Evolutionary conservation across 2,797 vertebrate genomes (phyloP).

Genomic region (Scleropages formosus): DNA sequence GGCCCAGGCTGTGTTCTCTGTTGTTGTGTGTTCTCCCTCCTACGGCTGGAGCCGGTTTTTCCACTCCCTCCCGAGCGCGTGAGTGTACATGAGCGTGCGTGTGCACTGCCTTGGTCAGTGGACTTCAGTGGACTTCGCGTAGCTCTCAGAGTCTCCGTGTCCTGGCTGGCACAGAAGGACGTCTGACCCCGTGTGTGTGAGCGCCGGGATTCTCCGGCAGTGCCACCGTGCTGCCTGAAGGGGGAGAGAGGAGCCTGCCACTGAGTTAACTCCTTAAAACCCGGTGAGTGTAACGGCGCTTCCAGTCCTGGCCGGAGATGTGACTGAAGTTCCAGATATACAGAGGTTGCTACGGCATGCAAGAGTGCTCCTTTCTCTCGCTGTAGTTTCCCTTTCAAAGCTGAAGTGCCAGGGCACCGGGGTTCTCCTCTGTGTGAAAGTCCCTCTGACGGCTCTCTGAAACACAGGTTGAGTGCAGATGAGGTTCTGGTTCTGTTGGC

Average conservation of each 20-base stretch:
- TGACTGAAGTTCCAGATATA: no score
- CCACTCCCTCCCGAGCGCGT: slow-evolving; percentile 16
- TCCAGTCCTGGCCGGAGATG: neutral
- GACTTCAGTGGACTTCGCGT: neutral
- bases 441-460: neutral
- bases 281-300: neutral
- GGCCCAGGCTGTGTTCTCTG: slow-evolving; percentile 50
- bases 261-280: neutral
- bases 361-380: neutral
- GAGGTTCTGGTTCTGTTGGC: no score
- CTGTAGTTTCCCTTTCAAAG: neutral
- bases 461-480: neutral
- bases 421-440: neutral
- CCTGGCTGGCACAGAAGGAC: neutral
- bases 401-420: neutral
- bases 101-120: neutral
- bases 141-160: neutral
- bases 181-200: no score
- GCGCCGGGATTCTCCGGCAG: neutral
- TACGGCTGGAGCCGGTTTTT: slow-evolving; percentile 50
- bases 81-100: neutral
- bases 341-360: no score
- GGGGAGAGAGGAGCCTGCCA: neutral
- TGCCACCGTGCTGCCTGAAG: neutral
- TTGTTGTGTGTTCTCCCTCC: slow-evolving; percentile 65